Conservation (phyloP, 2,113 vertebrate genomes). For the Procavia capensis region DNA sequence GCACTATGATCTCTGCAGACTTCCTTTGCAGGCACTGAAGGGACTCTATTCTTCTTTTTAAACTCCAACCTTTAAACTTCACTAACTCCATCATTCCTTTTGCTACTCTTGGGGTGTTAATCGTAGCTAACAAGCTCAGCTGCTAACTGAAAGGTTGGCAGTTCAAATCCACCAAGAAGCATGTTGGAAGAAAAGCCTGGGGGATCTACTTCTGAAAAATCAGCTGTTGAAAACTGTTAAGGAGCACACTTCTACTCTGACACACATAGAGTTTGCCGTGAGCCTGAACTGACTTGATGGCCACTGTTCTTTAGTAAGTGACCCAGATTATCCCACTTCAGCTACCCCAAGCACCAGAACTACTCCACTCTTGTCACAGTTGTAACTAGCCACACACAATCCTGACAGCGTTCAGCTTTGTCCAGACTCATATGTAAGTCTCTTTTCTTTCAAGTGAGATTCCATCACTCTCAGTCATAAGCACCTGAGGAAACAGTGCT, state of each 20-base stretch:
- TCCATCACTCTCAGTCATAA: background rate
- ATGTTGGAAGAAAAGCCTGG: too few species aligned
- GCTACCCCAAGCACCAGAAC: background rate
- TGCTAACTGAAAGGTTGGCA: too few species aligned
- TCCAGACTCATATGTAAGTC: background rate
- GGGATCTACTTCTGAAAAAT: too few species aligned
- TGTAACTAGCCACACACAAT: background rate
- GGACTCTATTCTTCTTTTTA: background rate
- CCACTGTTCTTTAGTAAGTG: background rate
- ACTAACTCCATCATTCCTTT: background rate
- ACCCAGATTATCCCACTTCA: background rate
- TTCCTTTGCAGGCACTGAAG: background rate
- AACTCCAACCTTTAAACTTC: background rate
- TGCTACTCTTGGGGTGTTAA: background rate
- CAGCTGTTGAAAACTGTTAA: too few species aligned
- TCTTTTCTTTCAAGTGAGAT: background rate
- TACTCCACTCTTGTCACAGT: background rate
- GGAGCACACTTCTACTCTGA: too few species aligned
- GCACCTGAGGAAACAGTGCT: background rate
- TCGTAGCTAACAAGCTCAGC: background rate
- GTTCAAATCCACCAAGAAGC: too few species aligned
- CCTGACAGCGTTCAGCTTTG: background rate
- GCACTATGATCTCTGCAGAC: background rate
- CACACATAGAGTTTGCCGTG: too few species aligned
- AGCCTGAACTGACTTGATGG: too few species aligned